These are phyloP conservation scores for Trialeurodes vaporariorum DNA, from an alignment of 1,140 invertebrate species.

Conservation along the genomic window DNA sequence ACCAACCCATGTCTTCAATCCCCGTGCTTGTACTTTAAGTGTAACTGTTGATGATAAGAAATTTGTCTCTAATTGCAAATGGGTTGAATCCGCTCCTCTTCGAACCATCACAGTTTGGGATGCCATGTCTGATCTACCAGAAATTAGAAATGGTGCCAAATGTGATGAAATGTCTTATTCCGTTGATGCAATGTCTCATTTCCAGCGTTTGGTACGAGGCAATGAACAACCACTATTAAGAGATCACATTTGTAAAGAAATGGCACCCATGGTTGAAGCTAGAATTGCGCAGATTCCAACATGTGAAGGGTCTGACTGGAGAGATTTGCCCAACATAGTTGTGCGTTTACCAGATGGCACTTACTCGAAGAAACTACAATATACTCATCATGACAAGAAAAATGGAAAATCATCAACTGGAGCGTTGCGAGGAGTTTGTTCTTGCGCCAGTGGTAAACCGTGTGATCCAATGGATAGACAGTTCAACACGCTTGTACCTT, in stretches of 20 bases:
- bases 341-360: slow-evolving; percentile 58
- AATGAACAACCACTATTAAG: slow-evolving; percentile 41
- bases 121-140: slow-evolving; percentile 70
- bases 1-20: slow-evolving; percentile 65
- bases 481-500: slow-evolving; percentile 76
- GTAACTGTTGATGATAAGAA: slow-evolving; percentile 61
- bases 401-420: slow-evolving; percentile 46
- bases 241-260: slow-evolving; percentile 79
- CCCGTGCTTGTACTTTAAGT: slow-evolving; percentile 53
- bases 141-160: slow-evolving; percentile 59
- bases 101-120: slow-evolving; percentile 65
- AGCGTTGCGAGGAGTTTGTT: slow-evolving; percentile 61
- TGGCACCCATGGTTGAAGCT: slow-evolving; percentile 64
- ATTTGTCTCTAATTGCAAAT: slow-evolving; percentile 38
- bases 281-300: slow-evolving; percentile 66
- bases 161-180: slow-evolving; percentile 58
- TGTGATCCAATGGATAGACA: slow-evolving; percentile 59
- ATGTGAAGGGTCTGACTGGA: slow-evolving; percentile 68
- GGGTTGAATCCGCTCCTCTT: slow-evolving; percentile 51
- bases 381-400: slow-evolving; percentile 57
- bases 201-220: slow-evolving; percentile 50
- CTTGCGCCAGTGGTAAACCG: slow-evolving; percentile 48
- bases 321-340: slow-evolving; percentile 70
- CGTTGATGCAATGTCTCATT: slow-evolving; percentile 58
- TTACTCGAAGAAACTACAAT: slow-evolving; percentile 47